Percentiles rank a stretch among this genome's conserved stretches.
These are phyloP conservation scores for Plutella xylostella DNA, from an alignment of 2,888 invertebrate species.

Conservation along the genomic window DNA sequence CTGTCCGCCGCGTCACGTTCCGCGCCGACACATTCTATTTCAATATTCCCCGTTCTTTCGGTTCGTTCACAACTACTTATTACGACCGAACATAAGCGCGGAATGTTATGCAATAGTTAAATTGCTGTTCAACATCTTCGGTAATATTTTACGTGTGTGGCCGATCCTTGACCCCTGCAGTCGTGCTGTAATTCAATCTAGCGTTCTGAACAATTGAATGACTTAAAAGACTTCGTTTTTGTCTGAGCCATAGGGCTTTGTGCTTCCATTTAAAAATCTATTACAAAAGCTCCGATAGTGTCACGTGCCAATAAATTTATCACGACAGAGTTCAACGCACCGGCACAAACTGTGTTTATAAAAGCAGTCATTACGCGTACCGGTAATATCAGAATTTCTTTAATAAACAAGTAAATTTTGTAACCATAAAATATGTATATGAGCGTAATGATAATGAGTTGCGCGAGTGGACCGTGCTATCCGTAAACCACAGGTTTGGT, in stretches of 20 bases:
- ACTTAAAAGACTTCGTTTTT: slow-evolving; percentile 11
- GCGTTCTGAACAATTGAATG: slow-evolving; percentile 16
- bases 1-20: slow-evolving; percentile 31
- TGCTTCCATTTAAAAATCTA: background rate
- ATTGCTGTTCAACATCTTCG: background rate
- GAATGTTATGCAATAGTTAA: slow-evolving; percentile 19
- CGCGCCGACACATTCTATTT: slow-evolving; percentile 38
- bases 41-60: slow-evolving; percentile 40
- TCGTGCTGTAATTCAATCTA: slow-evolving; percentile 18
- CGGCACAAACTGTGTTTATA: background rate
- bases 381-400: background rate
- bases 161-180: slow-evolving; percentile 20
- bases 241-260: background rate
- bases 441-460: slow-evolving; percentile 4
- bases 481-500: slow-evolving; percentile 48
- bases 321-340: slow-evolving; percentile 21
- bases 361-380: background rate
- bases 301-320: slow-evolving; percentile 22
- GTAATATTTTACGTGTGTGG: slow-evolving; percentile 14
- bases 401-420: background rate
- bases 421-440: slow-evolving; percentile 1
- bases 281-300: slow-evolving; percentile 14
- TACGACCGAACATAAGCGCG: slow-evolving; percentile 12
- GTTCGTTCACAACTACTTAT: slow-evolving; percentile 15
- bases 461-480: slow-evolving; percentile 25